Percentiles rank a stretch among this genome's conserved stretches.
phyloP scores from a whole-genome alignment of 2,113 vertebrate species.

The Sebastes fasciatus region DNA sequence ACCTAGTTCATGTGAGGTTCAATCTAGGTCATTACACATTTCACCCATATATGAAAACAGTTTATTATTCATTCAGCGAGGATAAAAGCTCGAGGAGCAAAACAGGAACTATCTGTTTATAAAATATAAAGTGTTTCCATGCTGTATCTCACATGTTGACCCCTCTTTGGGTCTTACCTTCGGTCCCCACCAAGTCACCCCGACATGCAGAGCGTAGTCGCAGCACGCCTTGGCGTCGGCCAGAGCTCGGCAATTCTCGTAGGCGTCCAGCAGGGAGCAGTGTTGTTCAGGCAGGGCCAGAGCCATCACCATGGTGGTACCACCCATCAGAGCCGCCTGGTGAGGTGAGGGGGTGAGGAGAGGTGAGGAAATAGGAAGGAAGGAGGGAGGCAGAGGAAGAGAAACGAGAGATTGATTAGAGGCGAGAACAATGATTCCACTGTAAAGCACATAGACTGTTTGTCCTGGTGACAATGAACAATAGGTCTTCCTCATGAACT shows the following conservation, averaged over 20 bases:
- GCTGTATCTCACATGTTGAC: not conserved
- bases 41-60: conserved; percentile 43
- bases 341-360: conserved; percentile 12
- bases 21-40: conserved; percentile 71
- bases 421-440: conserved; percentile 51
- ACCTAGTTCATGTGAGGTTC: conserved; percentile 60
- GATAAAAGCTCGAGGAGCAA: not conserved
- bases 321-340: conserved; percentile 95
- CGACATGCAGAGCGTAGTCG: conserved; percentile 95
- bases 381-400: conserved; percentile 15
- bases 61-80: conserved; percentile 5
- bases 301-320: conserved; percentile 95
- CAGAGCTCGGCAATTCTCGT: conserved; percentile 90
- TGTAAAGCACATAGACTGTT: conserved; percentile 45
- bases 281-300: conserved; percentile 94
- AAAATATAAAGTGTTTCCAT: not conserved
- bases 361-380: conserved; percentile 15
- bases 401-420: conserved; percentile 38
- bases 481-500: conserved; percentile 38
- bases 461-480: conserved; percentile 44
- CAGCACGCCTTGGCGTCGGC: conserved; percentile 96
- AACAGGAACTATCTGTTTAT: not conserved
- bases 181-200: conserved; percentile 97
- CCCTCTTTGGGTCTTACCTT: conserved; percentile 84
- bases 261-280: conserved; percentile 93